Evolutionary conservation across 2,113 vertebrate species (phyloP), one percentile per base, ranked within the genome.

Genomic region (Leiothrix lutea): DNA sequence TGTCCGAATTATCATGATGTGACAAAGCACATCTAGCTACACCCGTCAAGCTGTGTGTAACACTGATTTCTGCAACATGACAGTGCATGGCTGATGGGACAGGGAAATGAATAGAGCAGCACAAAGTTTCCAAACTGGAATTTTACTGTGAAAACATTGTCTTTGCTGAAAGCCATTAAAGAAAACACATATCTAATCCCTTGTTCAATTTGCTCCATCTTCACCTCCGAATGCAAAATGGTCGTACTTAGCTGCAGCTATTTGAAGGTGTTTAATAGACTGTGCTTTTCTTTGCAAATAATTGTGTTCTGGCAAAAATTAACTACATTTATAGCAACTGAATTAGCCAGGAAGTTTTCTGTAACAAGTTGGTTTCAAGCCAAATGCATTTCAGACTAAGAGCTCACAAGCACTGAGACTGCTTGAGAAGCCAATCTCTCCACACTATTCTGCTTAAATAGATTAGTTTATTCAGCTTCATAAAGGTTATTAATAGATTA

Each of bases 301-400:
- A 71, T 81, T 80, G 44, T 70, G 33, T 72, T 84, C 54, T 9
- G 19, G 73, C 22, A 90, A 91, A 96, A 91, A 93, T 61, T 74
- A 95, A 60, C 86, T 65, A 54, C 14, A 11, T 91, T 95, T 86
- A 54, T 54, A 82, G 73, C 54, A 85, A 80, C 53, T 23, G 44
- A 92, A 92, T 92, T 88, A 92, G 62, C 45, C 79, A 74, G 80
- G 62, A 96, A 92, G 74, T 58, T 94, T 88, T 92, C 79, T 86
- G 38, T 82, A 92, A 72, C 66, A 84, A 87, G 84, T 54, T 95
- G 94, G 42, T 33, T 90, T 95, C 70, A 91, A 51, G 80, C 79
- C 90, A 94, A 92, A 80, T n/a, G 25, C 48, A 79, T 96, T 96
- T 91, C 91, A 94, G 85, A 71, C 75, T 72, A 42, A 74, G 45